Base-by-base conservation (phyloP, 2,888 invertebrate species). In the Alsophila aescularia region DNA sequence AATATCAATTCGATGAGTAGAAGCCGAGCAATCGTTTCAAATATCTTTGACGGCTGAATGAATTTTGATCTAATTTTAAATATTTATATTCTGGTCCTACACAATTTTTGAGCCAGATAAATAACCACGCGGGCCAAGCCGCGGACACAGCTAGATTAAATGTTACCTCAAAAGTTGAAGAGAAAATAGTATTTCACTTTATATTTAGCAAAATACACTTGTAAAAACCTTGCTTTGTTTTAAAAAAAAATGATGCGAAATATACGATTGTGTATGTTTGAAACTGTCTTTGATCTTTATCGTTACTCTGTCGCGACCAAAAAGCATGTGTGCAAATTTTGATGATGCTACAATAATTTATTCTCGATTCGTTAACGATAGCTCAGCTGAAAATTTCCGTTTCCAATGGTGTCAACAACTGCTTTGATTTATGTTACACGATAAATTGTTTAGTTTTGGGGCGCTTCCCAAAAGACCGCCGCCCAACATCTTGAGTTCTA, bases 381-480 rank as follows among this genome's bases (percentile, higher is more conserved):
- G 12, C 7, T 39, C 18, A 18, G 44, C 40, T 52, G 34, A 52
- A 31, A 21, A 51, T 41, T 37, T 56, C 51, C 45, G 52, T 18
- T 54, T 60, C 52, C 41, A 48, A 60, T 60, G 59, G 16, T 60
- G 69, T 40, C 18, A 27, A 47, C 49, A 48, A 29, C 54, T 55
- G 40, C 47, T 44, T 32, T 47, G 40, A 45, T 45, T 52, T 57
- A 60, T 61, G 49, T 63, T 45, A 60, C 60, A 60, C 58, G 49
- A 63, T 65, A 49, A 50, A 52, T 58, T 60, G 48, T 60, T 60
- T 54, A 59, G 36, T 54, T 58, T 64, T 48, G 50, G 61, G 53
- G 48, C 58, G 51, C 44, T 57, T 64, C 48, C 59, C 47, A 52
- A 66, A 61, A 50, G 34, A 29, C 32, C 29, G 35, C 35, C 29